phyloP scores from a whole-genome alignment of 2,797 vertebrate genomes.

The Gobionotothen gibberifrons region DNA sequence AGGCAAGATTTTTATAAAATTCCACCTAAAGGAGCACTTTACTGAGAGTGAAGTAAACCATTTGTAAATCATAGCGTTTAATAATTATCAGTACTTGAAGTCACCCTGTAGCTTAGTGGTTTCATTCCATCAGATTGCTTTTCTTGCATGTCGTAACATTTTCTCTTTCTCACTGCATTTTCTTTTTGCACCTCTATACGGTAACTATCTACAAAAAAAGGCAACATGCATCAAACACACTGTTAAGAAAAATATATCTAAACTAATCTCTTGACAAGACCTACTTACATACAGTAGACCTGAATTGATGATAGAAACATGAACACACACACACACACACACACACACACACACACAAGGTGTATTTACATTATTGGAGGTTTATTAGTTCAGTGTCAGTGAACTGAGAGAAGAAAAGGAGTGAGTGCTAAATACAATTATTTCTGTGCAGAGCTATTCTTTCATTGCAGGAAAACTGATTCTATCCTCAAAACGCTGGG shows the following conservation, averaged over 20 bases:
- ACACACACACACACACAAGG: neutral
- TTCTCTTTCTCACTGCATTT: too few species aligned
- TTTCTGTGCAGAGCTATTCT: neutral
- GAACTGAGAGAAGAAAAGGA: neutral
- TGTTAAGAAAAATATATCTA: neutral
- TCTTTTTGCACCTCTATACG: neutral
- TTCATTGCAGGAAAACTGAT: constrained; percentile 11
- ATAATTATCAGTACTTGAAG: too few species aligned
- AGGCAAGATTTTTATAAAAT: neutral
- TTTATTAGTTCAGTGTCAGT: neutral
- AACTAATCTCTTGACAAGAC: constrained; percentile 1
- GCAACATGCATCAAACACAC: neutral
- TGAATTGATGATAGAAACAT: neutral
- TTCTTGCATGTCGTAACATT: too few species aligned
- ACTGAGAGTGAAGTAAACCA: neutral
- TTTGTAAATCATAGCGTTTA: neutral
- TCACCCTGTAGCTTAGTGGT: too few species aligned
- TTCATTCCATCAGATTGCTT: too few species aligned
- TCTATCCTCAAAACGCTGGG: neutral
- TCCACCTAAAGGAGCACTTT: neutral
- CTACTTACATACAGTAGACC: neutral
- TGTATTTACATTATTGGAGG: too few species aligned
- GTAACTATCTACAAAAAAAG: constrained; percentile 16
- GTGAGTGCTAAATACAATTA: neutral
- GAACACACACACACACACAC: neutral